Conservation (phyloP, 2,888 invertebrate genomes). For the Polyommatus iphigenia region DNA sequence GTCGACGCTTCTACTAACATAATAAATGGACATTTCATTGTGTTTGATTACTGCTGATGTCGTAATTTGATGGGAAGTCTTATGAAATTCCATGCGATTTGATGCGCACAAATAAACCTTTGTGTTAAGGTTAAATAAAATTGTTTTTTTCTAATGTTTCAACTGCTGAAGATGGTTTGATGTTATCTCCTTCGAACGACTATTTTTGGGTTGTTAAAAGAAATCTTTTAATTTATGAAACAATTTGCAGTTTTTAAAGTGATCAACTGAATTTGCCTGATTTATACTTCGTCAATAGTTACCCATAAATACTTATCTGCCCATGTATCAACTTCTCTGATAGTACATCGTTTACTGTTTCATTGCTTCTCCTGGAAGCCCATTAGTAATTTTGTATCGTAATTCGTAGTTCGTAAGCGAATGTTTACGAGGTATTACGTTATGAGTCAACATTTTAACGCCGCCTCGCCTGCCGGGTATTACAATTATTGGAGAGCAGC, state of each 20-base stretch:
- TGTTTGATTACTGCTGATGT: background rate
- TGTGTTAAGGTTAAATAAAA: background rate
- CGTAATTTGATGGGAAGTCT: background rate
- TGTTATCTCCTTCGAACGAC: background rate
- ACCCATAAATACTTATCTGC: background rate
- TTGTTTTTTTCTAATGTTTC: background rate
- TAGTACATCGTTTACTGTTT: background rate
- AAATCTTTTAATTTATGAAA: background rate
- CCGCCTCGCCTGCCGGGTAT: conserved; percentile 26
- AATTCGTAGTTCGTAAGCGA: conserved; percentile 1
- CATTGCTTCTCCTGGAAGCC: background rate
- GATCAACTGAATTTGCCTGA: no score
- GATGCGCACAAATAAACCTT: background rate
- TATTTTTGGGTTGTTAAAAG: no score
- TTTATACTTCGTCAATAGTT: no score
- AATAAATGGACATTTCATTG: background rate
- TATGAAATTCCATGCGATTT: background rate
- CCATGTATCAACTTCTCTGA: background rate
- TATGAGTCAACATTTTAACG: conserved; percentile 28
- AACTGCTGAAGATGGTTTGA: no score
- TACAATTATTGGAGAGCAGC: conserved; percentile 28
- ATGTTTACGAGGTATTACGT: conserved; percentile 20
- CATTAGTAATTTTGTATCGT: conserved; percentile 3
- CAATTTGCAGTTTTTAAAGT: no score
- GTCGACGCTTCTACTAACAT: background rate